A percentile compares a stretch with the other conserved stretches of the same genome.
phyloP scores from a whole-genome alignment of 1,140 invertebrate species.

The Schlechtendalia chinensis region DNA sequence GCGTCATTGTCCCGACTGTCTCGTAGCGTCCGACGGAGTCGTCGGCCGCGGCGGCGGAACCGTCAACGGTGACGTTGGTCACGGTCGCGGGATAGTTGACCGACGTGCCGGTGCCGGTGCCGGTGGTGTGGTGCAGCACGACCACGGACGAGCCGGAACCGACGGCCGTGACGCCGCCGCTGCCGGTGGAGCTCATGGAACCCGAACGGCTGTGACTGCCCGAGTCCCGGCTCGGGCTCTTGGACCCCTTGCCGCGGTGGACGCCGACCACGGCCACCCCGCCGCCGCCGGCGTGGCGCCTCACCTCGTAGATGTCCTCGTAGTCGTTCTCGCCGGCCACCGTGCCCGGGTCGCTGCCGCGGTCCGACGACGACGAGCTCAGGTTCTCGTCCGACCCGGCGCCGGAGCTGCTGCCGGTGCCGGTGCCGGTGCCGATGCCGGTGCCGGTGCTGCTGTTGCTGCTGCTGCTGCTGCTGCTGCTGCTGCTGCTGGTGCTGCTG shows the following conservation, averaged over 20 bases:
- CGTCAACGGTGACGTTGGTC: conserved; percentile 14
- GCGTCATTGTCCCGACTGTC: conserved; percentile 14
- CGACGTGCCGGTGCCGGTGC: not conserved
- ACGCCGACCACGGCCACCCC: not conserved
- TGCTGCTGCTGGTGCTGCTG: conserved; percentile 62
- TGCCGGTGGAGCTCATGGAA: conserved; percentile 60
- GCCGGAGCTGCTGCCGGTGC: conserved; percentile 59
- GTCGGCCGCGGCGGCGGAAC: not conserved
- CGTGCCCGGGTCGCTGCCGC: conserved; percentile 52
- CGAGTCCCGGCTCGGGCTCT: conserved; percentile 59
- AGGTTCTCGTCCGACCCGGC: conserved; percentile 63
- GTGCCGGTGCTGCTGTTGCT: conserved; percentile 66
- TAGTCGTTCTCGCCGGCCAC: conserved; percentile 66
- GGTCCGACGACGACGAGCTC: conserved; percentile 54
- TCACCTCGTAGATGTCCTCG: conserved; percentile 70
- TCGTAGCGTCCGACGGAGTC: conserved; percentile 14
- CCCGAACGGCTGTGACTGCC: conserved; percentile 68
- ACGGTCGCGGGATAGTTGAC: not conserved
- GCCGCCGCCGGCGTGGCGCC: conserved; percentile 23
- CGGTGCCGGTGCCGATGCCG: conserved; percentile 65
- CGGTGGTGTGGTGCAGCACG: not conserved
- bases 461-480: conserved; percentile 64
- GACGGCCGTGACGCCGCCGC: conserved; percentile 52
- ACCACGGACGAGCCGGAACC: conserved; percentile 11
- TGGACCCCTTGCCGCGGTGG: conserved; percentile 37